Base-by-base conservation (phyloP, 1,140 invertebrate species). In the Drosophila ironensis region DNA sequence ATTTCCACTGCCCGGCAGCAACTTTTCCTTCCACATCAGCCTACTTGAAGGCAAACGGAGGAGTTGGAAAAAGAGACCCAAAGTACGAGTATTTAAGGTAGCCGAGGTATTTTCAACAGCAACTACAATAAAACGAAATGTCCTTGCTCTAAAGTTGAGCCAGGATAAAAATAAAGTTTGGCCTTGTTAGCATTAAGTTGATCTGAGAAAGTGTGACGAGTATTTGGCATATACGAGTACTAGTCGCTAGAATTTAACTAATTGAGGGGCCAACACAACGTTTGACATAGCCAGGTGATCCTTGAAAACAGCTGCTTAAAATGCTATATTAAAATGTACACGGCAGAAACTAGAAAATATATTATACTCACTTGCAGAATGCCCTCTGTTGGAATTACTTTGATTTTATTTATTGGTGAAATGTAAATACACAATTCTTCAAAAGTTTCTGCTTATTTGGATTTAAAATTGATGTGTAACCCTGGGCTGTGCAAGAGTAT, bases 271-370 rank as follows among this genome's bases (percentile, higher is more conserved):
- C 14, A 5, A 46, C n/a, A 11, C 22, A 60, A 9, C 17, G n/a
- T 47, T 38, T 69, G 66, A 50, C 66, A 69, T 28, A 7, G 46
- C 17, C 14, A 50, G 27, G 44, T 69, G 52, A 70, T 71, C 45
- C 33, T 33, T 70, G 37, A 40, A 3, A 70, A 46, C 67, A 70
- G 54, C 47, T 60, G 53, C 41, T 41, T n/a, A 16, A 60, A 41
- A 35, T 41, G 53, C 25, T 40, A 33, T 69, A 50, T 41, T 41
- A 59, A 63, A 27, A 50, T 45, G 9, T 5, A n/a, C n/a, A n/a
- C n/a, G n/a, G n/a, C n/a, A n/a, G n/a, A n/a, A n/a, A n/a, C n/a
- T n/a, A n/a, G 22, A 11, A 1, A 22, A 14, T 11, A 19, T 5
- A 11, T 14, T 8, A 8, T 20, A 1, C 6, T 4, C 2, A 35